Evolutionary conservation across 2,797 vertebrate species (phyloP).

Genomic region (Catostomus latipinnis): DNA sequence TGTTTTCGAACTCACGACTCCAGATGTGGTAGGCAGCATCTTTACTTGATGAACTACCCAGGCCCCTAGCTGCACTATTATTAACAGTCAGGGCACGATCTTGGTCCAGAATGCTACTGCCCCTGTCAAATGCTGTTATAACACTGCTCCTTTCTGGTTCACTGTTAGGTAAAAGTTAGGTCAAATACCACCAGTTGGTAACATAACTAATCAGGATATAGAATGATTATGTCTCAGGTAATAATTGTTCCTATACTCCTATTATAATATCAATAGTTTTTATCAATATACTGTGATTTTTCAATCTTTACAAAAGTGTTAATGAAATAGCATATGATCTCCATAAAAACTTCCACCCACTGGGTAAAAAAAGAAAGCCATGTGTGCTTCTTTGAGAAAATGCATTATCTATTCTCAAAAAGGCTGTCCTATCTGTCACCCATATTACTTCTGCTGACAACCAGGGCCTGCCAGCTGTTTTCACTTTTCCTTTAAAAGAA

Average conservation of each 20-base stretch:
- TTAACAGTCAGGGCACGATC: slow-evolving; percentile 42
- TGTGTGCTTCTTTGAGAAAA: slow-evolving; percentile 20
- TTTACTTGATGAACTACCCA: too few species aligned
- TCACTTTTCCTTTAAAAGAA: slow-evolving; percentile 60
- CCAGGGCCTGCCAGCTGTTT: slow-evolving; percentile 64
- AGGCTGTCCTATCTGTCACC: slow-evolving; percentile 47
- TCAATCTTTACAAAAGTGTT: background rate
- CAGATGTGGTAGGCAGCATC: too few species aligned
- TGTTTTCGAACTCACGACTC: too few species aligned
- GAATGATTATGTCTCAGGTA: background rate
- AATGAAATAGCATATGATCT: slow-evolving; percentile 15
- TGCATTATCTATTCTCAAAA: slow-evolving; percentile 30
- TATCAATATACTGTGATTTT: slow-evolving; percentile 17
- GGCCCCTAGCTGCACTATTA: slow-evolving; percentile 22
- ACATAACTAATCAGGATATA: background rate
- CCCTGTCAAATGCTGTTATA: slow-evolving; percentile 52
- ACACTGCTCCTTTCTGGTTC: slow-evolving; percentile 42
- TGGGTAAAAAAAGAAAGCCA: background rate
- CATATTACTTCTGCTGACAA: slow-evolving; percentile 53
- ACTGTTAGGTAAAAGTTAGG: slow-evolving; percentile 9
- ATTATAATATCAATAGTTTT: slow-evolving; percentile 8
- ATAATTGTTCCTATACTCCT: background rate
- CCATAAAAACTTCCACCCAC: background rate
- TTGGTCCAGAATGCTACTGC: slow-evolving; percentile 28
- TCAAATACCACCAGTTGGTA: background rate